These are phyloP conservation scores for Sorex maritimensis DNA, from an alignment of 2,797 vertebrate species.

Conservation along the genomic window DNA sequence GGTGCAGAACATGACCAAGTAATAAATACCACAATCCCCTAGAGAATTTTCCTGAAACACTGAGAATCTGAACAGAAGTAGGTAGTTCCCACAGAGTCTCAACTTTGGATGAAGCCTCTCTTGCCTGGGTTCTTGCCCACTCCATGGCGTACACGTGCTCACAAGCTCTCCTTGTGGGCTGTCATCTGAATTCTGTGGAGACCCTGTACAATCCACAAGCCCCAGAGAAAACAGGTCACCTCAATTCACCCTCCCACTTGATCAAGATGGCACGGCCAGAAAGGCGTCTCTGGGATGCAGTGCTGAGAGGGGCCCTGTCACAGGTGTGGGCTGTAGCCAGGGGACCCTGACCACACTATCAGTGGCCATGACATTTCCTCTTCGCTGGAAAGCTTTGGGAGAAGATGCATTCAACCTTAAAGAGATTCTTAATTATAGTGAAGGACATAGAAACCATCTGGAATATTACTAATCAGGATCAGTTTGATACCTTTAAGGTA, in stretches of 20 bases:
- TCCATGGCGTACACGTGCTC: neutral
- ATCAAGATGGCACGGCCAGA: no score
- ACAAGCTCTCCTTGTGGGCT: neutral
- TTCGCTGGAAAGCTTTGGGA: neutral
- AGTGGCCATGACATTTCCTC: no score
- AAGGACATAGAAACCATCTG: slow-evolving; percentile 1
- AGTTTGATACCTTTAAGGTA: neutral
- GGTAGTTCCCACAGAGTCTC: neutral
- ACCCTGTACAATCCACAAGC: neutral
- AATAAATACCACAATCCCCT: neutral
- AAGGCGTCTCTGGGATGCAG: neutral
- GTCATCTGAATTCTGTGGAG: slow-evolving; percentile 1
- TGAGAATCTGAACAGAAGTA: neutral
- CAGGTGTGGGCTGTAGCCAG: no score
- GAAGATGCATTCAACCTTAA: slow-evolving; percentile 1
- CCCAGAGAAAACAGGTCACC: neutral
- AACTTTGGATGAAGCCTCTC: neutral
- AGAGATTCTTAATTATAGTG: neutral
- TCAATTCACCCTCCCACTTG: no score
- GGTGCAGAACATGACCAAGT: neutral
- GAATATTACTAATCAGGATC: neutral
- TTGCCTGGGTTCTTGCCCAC: neutral
- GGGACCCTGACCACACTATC: no score
- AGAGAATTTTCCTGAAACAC: neutral
- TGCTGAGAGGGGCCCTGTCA: no score